Evolutionary conservation across 2,113 vertebrate species (phyloP).

Genomic region (Caretta caretta): DNA sequence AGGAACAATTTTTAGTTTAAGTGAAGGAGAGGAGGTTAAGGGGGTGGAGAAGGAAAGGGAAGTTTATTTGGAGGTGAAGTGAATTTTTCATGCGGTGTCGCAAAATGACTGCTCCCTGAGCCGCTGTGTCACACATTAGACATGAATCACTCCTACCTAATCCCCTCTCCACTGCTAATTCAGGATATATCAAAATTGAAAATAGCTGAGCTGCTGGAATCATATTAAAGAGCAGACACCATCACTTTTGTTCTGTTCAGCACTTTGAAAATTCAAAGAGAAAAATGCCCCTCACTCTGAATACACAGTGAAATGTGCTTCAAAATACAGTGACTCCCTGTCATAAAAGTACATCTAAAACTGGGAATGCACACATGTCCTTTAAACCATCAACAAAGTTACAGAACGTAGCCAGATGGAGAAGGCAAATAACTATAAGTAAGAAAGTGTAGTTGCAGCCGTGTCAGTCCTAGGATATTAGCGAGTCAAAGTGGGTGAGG

Average conservation of each 20-base stretch:
- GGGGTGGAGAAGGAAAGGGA: not conserved
- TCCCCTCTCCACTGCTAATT: not conserved
- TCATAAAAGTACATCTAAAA: not conserved
- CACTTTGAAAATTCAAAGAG: not conserved
- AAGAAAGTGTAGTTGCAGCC: too few species aligned
- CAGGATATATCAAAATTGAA: not conserved
- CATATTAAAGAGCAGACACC: not conserved
- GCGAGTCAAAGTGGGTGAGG: too few species aligned
- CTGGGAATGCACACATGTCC: too few species aligned
- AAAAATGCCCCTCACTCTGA: not conserved
- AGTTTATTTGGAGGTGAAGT: not conserved
- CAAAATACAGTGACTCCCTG: not conserved
- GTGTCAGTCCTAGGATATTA: too few species aligned
- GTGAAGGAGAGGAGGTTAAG: not conserved
- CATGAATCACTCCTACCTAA: not conserved
- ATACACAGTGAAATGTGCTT: not conserved
- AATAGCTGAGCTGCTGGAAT: not conserved
- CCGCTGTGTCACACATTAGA: not conserved
- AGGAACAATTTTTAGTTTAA: not conserved
- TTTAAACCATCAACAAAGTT: too few species aligned
- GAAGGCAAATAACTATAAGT: too few species aligned
- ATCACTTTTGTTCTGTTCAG: not conserved
- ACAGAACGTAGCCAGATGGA: too few species aligned
- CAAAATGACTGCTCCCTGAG: not conserved
- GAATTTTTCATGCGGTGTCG: not conserved